Evolutionary conservation across 2,113 vertebrate species (phyloP), one percentile per base, ranked within the genome.

Genomic region (Phylloscopus trochiloides): DNA sequence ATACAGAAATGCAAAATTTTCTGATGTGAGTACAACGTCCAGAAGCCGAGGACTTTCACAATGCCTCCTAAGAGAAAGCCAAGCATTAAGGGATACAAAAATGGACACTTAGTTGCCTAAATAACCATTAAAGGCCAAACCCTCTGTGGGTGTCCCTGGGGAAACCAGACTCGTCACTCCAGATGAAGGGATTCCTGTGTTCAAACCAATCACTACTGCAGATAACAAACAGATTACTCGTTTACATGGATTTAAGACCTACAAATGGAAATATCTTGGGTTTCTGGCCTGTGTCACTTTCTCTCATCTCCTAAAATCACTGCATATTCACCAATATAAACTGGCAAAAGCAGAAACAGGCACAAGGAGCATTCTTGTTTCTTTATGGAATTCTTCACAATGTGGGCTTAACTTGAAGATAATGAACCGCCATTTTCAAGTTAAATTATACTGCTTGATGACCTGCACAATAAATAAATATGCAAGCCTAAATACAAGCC

Each of bases 201-300:
- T 91, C 8, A 38, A 74, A 59, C 24, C 28, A 74, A 14, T 32
- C 32, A 12, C 24, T 75, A 3, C 28, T 31, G 21, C 50, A 26
- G 21, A 16, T 48, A 72, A 75, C 4, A 21, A 48, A 47, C 31
- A 77, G 40, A 21, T 79, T 34, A 31, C 9, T 75, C 3, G 0
- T 50, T 68, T 72, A 51, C 32, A 22, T 26, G 14, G 26, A 38
- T 77, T 89, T 73, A 29, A 19, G 26, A 24, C 14, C 32, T 29
- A 17, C 0, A 0, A 43, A 40, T 26, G 63, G 31, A 87, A 51
- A 10, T 51, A 18, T 52, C 54, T 31, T 42, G n/a, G 19, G 12
- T 36, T 15, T 92, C 40, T 52, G 62, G 40, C 17, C 40, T 45
- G 10, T 34, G 13, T 20, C 18, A 47, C 32, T 26, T 63, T 58